Base-by-base conservation (phyloP, 2,113 vertebrate genomes). In the Pavo muticus region DNA sequence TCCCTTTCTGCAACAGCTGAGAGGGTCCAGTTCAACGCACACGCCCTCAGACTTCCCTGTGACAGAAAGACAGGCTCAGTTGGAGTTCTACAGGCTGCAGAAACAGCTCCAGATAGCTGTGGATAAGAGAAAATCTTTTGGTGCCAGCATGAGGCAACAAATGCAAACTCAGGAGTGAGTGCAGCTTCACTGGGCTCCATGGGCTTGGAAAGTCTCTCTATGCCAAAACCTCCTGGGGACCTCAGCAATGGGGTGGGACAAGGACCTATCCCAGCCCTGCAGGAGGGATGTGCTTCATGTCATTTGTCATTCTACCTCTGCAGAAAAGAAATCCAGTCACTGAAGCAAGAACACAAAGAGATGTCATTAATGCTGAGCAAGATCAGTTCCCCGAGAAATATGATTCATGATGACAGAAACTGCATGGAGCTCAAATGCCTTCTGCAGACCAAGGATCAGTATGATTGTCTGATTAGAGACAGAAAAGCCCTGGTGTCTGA, bases 131-230 rank as follows among this genome's bases (percentile, higher is more conserved):
- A 98, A 92, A 18, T 91, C 96, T 40, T 95, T 88, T 1, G 73
- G 52, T 14, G 87, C 77, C 7, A 71, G 60, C 9, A 69, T 87
- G 25, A 96, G 90, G 82, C 63, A 39, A 42, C 87, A 87, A 3
- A 85, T 97, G 6, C 42, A 18, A 16, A 82, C 75, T 14, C 97
- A 98, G 86, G 60, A 94, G 98, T 98, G 79, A 97, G 98, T 96
- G 72, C 44, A 10, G 45, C 35, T 30, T 37, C 2, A 15, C 35
- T 48, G 0, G 1, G 39, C 15, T 24, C 2, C 19, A 2, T 29
- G 27, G 6, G 35, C 35, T 73, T 20, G 54, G 80, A 4, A 50
- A 39, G 30, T 1, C 68, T 23, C 75, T 86, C 56, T 23, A 1
- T 1, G 40, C 59, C 0, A 11, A 59, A 23, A n/a, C 8, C 18